These are phyloP conservation scores for Palythoa grandis DNA, from an alignment of 92 coral and sea anemone genomes.

Conservation along the genomic window DNA sequence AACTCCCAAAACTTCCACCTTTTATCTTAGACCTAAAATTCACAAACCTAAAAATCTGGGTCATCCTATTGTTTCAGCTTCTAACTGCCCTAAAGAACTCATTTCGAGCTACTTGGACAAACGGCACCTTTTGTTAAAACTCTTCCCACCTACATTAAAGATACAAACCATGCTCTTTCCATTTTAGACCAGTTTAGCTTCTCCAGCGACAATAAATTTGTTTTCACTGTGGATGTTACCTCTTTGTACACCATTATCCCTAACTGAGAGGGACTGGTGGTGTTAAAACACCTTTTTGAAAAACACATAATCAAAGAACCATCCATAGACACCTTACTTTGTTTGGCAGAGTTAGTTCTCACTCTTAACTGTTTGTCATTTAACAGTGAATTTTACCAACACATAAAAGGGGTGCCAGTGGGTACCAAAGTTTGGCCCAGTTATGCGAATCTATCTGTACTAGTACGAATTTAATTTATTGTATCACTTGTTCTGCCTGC, in stretches of 20 bases:
- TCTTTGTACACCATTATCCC: slow-evolving; percentile 48
- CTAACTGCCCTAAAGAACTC: slow-evolving; percentile 59
- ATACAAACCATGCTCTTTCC: slow-evolving; percentile 48
- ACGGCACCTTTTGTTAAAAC: slow-evolving; percentile 57
- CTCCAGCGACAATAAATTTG: slow-evolving; percentile 23
- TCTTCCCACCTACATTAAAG: slow-evolving; percentile 12
- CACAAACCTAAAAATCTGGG: slow-evolving; percentile 60
- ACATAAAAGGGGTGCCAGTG: slow-evolving; percentile 43
- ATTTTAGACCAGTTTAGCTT: slow-evolving; percentile 22
- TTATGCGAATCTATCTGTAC: slow-evolving; percentile 59
- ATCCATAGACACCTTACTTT: slow-evolving; percentile 57
- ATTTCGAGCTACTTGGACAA: slow-evolving; percentile 45
- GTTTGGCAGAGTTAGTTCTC: slow-evolving; percentile 37
- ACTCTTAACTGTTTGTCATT: too few species aligned
- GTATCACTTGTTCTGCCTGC: too few species aligned
- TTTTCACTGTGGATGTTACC: slow-evolving; percentile 18
- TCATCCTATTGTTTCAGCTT: slow-evolving; percentile 51
- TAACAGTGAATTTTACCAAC: slow-evolving; percentile 27
- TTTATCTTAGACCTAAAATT: slow-evolving; percentile 53
- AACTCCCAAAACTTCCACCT: slow-evolving; percentile 51
- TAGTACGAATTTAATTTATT: too few species aligned
- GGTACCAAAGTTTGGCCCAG: slow-evolving; percentile 55
- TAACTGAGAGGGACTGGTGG: too few species aligned
- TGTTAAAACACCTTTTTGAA: too few species aligned
- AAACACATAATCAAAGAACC: background rate